A percentile compares a stretch with the other conserved stretches of the same genome.
These are phyloP conservation scores for Cheilosia impressa DNA, from an alignment of 2,888 invertebrate genomes.

Conservation along the genomic window DNA sequence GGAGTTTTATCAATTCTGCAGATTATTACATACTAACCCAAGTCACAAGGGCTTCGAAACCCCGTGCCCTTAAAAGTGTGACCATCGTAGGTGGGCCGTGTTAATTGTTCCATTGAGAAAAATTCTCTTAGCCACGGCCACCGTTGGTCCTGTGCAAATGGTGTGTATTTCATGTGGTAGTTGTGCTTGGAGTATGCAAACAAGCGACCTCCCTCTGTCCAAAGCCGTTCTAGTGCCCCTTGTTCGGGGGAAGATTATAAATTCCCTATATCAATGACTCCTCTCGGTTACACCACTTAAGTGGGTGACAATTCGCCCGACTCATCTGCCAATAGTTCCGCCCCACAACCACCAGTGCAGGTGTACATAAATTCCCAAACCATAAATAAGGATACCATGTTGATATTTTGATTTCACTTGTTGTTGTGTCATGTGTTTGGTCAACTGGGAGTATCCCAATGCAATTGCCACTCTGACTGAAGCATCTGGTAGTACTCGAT, in stretches of 20 bases:
- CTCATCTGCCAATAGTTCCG: conserved; percentile 5
- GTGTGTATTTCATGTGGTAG: too few species aligned
- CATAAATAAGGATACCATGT: conserved; percentile 41
- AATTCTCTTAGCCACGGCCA: too few species aligned
- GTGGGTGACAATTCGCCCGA: background rate
- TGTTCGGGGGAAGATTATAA: background rate
- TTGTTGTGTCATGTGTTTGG: conserved; percentile 27
- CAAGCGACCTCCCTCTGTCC: too few species aligned
- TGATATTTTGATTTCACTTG: conserved; percentile 51
- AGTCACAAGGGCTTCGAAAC: too few species aligned
- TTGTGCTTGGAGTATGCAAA: too few species aligned
- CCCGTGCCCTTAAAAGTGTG: too few species aligned
- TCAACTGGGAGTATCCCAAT: conserved; percentile 45
- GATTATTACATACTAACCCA: too few species aligned
- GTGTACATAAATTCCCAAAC: conserved; percentile 14
- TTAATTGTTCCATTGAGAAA: too few species aligned
- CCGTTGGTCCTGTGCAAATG: too few species aligned
- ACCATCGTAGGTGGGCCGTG: too few species aligned
- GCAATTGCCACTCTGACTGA: conserved; percentile 47
- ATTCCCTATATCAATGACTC: background rate
- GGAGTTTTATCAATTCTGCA: too few species aligned
- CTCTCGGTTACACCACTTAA: conserved; percentile 1
- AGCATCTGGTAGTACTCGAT: conserved; percentile 29
- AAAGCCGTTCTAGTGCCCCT: background rate
- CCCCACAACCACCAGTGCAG: background rate